Evolutionary conservation across 2,888 invertebrate genomes (phyloP), one percentile per base, ranked within the genome.

Genomic region (Notocelia uddmanniana): DNA sequence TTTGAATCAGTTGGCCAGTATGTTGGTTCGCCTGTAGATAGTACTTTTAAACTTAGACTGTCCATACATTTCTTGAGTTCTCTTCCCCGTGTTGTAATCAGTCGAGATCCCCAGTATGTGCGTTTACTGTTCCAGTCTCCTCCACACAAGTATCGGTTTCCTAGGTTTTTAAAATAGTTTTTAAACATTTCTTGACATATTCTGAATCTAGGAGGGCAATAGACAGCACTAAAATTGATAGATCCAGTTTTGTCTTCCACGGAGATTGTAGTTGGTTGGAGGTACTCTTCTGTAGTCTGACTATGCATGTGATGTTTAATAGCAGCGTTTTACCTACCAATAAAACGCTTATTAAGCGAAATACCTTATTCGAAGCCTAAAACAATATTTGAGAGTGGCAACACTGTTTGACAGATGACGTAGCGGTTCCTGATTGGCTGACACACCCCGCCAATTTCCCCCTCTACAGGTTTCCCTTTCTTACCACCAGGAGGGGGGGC

Each of bases 191-290:
- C 26, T 13, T 26, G 15, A 13, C 15, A 23, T 63, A 21, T 41
- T 37, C 66, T 37, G 13, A 37, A 9, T n/a, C 10, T 21, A 21
- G 37, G 19, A 2, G 18, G 34, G 26, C 26, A 26, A 26, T 67
- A 67, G n/a, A 57, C 18, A 31, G 57, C 54, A 57, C 57, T 67
- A 41, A 57, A 15, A 59, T 59, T 57, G 5, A 41, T n/a, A 26
- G 41, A 5, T 18, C 57, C 26, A n/a, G 8, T n/a, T n/a, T n/a
- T n/a, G n/a, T n/a, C n/a, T n/a, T n/a, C n/a, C n/a, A n/a, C n/a
- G n/a, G n/a, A n/a, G 5, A 67, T 57, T 11, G 45, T 67, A 11
- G 67, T 57, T 15, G 67, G 45, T 23, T 57, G 67, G 11, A 67
- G 45, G 15, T 57, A 67, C 8, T 63, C 31, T 15, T 54, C 54